Conservation (phyloP, 2,888 invertebrate species). For the Nemapogon koenigi region DNA sequence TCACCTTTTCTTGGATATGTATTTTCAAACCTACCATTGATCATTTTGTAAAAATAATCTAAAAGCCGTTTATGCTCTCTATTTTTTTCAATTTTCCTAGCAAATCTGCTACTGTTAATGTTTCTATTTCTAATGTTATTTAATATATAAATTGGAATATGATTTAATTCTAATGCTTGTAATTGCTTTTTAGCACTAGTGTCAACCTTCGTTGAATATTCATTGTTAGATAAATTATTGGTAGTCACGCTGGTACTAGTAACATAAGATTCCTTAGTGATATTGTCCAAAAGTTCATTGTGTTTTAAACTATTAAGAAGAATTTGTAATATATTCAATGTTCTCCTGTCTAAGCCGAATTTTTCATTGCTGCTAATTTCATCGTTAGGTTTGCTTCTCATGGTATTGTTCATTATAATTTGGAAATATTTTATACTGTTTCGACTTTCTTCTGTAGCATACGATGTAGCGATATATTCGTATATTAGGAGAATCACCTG, state of each 20-base stretch:
- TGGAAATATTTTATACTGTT: conserved; percentile 28
- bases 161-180: too few species aligned
- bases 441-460: conserved; percentile 19
- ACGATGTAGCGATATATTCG: conserved; percentile 32
- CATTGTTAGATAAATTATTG: too few species aligned
- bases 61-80: conserved; percentile 40
- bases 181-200: too few species aligned
- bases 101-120: too few species aligned
- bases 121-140: too few species aligned
- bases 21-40: conserved; percentile 24
- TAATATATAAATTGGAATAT: too few species aligned
- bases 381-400: background rate
- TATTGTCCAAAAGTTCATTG: conserved; percentile 31
- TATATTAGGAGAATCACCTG: conserved; percentile 44
- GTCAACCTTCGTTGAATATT: too few species aligned
- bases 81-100: conserved; percentile 37
- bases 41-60: conserved; percentile 44
- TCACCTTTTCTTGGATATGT: conserved; percentile 22
- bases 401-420: conserved; percentile 30
- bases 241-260: too few species aligned
- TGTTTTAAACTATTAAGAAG: conserved; percentile 37
- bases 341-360: conserved; percentile 26
- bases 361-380: background rate
- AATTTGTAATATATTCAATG: conserved; percentile 35
- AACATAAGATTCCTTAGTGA: too few species aligned